Percentiles rank a stretch among this genome's conserved stretches.
These are phyloP conservation scores for Phasianus colchicus DNA, from an alignment of 2,113 vertebrate genomes.

Conservation along the genomic window DNA sequence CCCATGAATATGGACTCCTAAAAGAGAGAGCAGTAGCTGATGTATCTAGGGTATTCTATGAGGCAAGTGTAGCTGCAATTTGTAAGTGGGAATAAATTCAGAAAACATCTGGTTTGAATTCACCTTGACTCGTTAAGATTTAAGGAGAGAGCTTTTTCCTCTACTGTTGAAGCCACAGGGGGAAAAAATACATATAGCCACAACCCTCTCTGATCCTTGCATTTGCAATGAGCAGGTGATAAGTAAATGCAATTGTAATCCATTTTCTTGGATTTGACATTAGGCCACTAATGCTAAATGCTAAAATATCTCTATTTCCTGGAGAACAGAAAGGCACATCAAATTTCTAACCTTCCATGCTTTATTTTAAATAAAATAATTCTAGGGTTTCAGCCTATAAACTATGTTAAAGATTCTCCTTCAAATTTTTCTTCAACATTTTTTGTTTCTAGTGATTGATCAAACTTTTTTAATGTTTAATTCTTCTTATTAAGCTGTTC, in stretches of 20 bases:
- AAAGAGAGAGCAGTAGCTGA: slow-evolving; percentile 76
- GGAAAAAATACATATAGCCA: slow-evolving; percentile 37
- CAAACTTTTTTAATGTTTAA: background rate
- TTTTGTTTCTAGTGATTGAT: background rate
- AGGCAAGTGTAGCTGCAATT: slow-evolving; percentile 54
- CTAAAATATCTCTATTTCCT: background rate
- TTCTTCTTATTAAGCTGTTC: background rate
- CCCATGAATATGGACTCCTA: slow-evolving; percentile 71
- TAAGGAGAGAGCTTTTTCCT: slow-evolving; percentile 77
- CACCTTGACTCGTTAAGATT: slow-evolving; percentile 72
- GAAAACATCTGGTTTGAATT: slow-evolving; percentile 82
- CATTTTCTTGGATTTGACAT: slow-evolving; percentile 42
- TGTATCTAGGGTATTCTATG: slow-evolving; percentile 74
- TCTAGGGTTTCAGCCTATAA: background rate
- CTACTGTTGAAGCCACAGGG: slow-evolving; percentile 32
- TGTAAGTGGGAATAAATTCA: slow-evolving; percentile 73
- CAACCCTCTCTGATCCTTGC: slow-evolving; percentile 44
- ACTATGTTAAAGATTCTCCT: background rate
- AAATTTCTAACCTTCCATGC: slow-evolving; percentile 24
- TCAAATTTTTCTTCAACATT: background rate
- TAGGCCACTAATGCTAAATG: slow-evolving; percentile 10
- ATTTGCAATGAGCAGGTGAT: slow-evolving; percentile 63
- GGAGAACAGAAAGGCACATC: background rate
- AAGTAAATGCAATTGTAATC: slow-evolving; percentile 60
- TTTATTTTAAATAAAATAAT: background rate